Base-by-base conservation (phyloP, 2,888 invertebrate species). In the Diarsia rubi region DNA sequence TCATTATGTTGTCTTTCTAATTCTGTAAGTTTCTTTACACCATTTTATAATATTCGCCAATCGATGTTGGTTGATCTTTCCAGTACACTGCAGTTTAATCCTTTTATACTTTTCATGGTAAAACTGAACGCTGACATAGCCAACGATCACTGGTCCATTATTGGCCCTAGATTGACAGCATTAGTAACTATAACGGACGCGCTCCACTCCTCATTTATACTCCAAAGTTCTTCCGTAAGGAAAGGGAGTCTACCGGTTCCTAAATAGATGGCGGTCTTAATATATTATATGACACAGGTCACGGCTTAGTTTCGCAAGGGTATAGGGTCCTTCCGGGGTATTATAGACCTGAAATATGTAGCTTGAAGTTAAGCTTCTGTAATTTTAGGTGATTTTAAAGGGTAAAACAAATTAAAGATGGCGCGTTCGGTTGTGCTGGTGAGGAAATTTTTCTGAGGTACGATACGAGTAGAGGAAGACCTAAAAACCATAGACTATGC, bases 191-290 rank as follows among this genome's bases (percentile, higher is more conserved):
- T 57, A 57, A 24, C 27, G 19, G 3, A 27, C 8, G 37, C 42
- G 37, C 24, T 59, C 67, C 37, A 27, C 42, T 74, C 11, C 24
- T n/a, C 0, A 64, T 82, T 73, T 31, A 65, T 70, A 75, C 79
- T 37, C 67, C 21, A 24, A 49, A 2, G 12, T 47, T 3, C 49
- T 63, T 42, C 21, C 27, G 45, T 77, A 79, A 82, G 81, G 71
- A 73, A 78, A 49, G 83, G 52, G 49, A 31, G 62, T 37, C 31
- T 37, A 79, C 75, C 73, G 64, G 76, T 79, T 70, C 69, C 71
- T 69, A 82, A 86, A 86, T 86, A 79, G 80, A 86, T 82, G 80
- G 67, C 65, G 77, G 83, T 81, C 80, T 86, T 86, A 84, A 79
- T 84, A 83, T 86, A 82, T 84, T 78, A 71, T 47, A 69, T 79